phyloP scores from a whole-genome alignment of 1,140 invertebrate genomes.

The Trypoxylus dichotomus region DNA sequence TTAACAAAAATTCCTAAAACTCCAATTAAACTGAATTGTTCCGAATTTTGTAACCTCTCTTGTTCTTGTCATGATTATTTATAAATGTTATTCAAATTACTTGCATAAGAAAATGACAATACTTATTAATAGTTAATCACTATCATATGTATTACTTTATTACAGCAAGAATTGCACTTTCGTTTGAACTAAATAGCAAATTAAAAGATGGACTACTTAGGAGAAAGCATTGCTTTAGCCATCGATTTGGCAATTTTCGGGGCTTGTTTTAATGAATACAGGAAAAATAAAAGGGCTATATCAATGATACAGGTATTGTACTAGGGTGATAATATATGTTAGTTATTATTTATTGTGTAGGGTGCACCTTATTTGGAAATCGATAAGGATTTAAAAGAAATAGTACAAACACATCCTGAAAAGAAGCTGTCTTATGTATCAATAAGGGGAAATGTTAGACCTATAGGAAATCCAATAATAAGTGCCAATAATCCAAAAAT shows the following conservation, averaged over 20 bases:
- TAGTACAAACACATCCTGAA: constrained; percentile 61
- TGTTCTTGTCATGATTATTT: background rate
- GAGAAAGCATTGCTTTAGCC: constrained; percentile 69
- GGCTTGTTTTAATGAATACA: constrained; percentile 70
- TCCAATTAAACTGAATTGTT: no score
- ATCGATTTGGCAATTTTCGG: constrained; percentile 71
- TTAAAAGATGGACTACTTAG: constrained; percentile 58
- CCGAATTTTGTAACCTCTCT: no score
- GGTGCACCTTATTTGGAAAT: constrained; percentile 68
- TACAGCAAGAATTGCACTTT: background rate
- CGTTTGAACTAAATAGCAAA: background rate
- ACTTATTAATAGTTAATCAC: background rate
- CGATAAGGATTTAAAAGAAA: constrained; percentile 61
- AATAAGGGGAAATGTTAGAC: constrained; percentile 70
- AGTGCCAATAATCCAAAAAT: constrained; percentile 70
- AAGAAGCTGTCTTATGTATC: constrained; percentile 71
- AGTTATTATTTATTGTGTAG: constrained; percentile 53
- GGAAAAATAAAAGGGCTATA: constrained; percentile 68
- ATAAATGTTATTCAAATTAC: background rate
- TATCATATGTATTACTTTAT: background rate
- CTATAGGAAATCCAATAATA: constrained; percentile 70
- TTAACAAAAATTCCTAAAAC: no score
- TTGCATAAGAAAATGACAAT: background rate
- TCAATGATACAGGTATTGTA: constrained; percentile 63
- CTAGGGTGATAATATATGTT: constrained; percentile 25